phyloP scores from a whole-genome alignment of 2,797 vertebrate species.

The Pseudopleuronectes americanus region DNA sequence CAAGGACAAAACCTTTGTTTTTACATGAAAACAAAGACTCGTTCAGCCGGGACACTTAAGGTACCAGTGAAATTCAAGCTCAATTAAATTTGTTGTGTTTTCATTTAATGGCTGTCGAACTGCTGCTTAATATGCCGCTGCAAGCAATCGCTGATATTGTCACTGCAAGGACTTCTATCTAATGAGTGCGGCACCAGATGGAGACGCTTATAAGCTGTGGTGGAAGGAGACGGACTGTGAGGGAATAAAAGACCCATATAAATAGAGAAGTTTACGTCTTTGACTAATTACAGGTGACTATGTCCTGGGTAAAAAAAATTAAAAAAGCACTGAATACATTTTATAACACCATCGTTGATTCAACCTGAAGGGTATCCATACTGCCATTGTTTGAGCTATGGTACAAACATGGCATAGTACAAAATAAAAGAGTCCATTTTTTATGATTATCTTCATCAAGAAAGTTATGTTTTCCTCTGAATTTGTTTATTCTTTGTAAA shows the following conservation, averaged over 20 bases:
- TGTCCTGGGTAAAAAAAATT: constrained; percentile 24
- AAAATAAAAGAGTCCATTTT: too few relatives aligned
- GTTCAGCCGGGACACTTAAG: constrained; percentile 10
- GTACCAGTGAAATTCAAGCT: constrained; percentile 22
- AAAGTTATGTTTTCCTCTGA: too few relatives aligned
- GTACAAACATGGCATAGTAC: too few relatives aligned
- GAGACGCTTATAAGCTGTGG: constrained; percentile 40
- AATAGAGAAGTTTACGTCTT: constrained; percentile 61
- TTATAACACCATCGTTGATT: constrained; percentile 23
- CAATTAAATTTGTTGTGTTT: constrained; percentile 16
- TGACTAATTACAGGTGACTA: constrained; percentile 59
- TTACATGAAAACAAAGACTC: constrained; percentile 13
- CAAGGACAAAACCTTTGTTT: too few relatives aligned
- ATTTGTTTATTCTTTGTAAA: too few relatives aligned
- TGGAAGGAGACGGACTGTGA: constrained; percentile 43
- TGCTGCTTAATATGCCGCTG: constrained; percentile 40
- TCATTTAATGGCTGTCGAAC: constrained; percentile 32
- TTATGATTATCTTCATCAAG: too few relatives aligned
- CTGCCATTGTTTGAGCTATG: background rate
- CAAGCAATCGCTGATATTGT: constrained; percentile 45
- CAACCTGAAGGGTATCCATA: constrained; percentile 27
- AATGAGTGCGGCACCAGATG: constrained; percentile 62
- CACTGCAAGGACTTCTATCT: constrained; percentile 57
- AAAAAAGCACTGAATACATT: constrained; percentile 22
- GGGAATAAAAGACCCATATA: constrained; percentile 54